Evolutionary conservation across 2,797 vertebrate genomes (phyloP).

Genomic region (Staurois parvus): DNA sequence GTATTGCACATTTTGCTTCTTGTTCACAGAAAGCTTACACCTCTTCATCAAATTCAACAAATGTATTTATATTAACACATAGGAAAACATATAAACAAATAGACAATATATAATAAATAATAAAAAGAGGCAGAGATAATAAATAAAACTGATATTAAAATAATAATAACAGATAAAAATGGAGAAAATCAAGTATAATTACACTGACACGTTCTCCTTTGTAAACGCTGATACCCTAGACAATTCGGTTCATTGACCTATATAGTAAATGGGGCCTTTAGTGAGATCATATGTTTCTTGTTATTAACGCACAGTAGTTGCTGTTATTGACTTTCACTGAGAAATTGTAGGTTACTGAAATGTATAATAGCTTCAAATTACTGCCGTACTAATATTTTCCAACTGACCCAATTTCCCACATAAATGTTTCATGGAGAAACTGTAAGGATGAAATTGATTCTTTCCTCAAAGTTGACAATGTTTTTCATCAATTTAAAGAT

Average conservation of each 20-base stretch:
- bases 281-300: neutral
- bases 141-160: neutral
- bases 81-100: too few species aligned
- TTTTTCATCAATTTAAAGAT: slow-evolving; percentile 24
- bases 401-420: neutral
- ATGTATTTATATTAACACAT: too few species aligned
- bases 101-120: too few species aligned
- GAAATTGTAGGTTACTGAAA: slow-evolving; percentile 1
- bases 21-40: too few species aligned
- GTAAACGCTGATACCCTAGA: neutral
- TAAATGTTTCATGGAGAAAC: neutral
- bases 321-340: neutral
- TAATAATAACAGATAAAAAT: neutral
- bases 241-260: neutral
- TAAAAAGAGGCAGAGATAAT: neutral
- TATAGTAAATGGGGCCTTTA: neutral
- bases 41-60: too few species aligned
- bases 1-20: too few species aligned
- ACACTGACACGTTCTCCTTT: neutral
- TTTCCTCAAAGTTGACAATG: slow-evolving; percentile 19
- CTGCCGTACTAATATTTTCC: neutral
- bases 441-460: slow-evolving; percentile 10
- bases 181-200: neutral
- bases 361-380: neutral
- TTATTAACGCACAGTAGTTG: neutral